Evolutionary conservation across 2,797 vertebrate species (phyloP).

Genomic region (Eulemur albifrons): DNA sequence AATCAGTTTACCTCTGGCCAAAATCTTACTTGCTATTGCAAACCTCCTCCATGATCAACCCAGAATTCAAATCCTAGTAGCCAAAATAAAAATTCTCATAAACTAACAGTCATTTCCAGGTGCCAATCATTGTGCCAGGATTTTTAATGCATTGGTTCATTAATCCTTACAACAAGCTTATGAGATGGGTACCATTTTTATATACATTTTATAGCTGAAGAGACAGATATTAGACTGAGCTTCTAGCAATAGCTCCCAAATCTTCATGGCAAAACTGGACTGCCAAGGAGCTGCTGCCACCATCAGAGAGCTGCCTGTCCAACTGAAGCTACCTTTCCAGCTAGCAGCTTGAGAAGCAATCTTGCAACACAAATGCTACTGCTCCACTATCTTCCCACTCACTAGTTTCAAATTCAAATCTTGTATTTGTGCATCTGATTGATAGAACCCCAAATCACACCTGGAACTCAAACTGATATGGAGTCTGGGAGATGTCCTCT

Average conservation of each 20-base stretch:
- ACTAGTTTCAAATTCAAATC: not conserved
- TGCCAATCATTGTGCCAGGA: not conserved
- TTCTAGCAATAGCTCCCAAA: not conserved
- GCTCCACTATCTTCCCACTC: not conserved
- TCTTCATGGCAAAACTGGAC: not conserved
- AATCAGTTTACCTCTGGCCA: not conserved
- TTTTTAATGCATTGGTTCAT: not conserved
- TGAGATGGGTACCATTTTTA: not conserved
- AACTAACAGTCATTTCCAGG: not conserved
- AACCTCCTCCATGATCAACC: not conserved
- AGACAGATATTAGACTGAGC: not conserved
- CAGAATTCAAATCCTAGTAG: slow-evolving; percentile 6
- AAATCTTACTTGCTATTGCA: not conserved
- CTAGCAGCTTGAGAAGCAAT: not conserved
- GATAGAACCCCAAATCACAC: not conserved
- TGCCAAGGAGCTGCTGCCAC: not conserved
- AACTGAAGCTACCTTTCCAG: not conserved
- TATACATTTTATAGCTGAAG: not conserved
- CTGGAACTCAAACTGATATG: not conserved
- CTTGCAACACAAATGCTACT: not conserved
- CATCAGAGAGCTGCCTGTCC: not conserved
- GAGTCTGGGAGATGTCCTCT: not conserved
- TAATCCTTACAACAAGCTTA: not conserved
- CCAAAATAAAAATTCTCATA: slow-evolving; percentile 10
- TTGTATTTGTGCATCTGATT: not conserved